Percentiles rank a stretch among this genome's conserved stretches.
Conservation (phyloP, 2,888 invertebrate genomes). For the Phytoseiulus persimilis region DNA sequence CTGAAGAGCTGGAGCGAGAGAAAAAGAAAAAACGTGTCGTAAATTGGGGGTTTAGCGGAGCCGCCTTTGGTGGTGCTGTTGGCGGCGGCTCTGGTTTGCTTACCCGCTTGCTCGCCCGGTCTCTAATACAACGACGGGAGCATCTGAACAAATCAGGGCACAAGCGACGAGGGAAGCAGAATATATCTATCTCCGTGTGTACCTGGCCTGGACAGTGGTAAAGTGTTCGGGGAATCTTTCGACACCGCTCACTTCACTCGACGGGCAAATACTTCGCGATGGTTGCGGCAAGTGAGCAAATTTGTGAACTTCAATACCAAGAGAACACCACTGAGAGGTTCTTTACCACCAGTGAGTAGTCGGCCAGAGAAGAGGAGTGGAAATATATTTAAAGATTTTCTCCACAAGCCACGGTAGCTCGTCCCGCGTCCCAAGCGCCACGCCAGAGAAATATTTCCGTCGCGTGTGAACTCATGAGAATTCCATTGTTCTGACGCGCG, state of each 20-base stretch:
- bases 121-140: background rate
- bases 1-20: background rate
- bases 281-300: background rate
- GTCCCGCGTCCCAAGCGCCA: background rate
- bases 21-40: background rate
- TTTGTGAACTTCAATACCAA: background rate
- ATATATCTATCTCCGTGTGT: background rate
- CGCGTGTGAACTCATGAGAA: background rate
- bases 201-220: background rate
- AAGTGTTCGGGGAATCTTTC: background rate
- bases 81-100: background rate
- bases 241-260: background rate
- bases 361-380: background rate
- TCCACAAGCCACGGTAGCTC: background rate
- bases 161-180: background rate
- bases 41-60: constrained; percentile 5
- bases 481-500: background rate
- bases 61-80: background rate
- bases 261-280: background rate
- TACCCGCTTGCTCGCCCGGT: background rate
- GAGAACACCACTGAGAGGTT: background rate
- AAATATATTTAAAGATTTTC: background rate
- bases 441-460: background rate
- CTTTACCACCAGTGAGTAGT: background rate
- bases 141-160: background rate